Conservation (phyloP, 2,797 vertebrate genomes). For the Propithecus perrieri region DNA sequence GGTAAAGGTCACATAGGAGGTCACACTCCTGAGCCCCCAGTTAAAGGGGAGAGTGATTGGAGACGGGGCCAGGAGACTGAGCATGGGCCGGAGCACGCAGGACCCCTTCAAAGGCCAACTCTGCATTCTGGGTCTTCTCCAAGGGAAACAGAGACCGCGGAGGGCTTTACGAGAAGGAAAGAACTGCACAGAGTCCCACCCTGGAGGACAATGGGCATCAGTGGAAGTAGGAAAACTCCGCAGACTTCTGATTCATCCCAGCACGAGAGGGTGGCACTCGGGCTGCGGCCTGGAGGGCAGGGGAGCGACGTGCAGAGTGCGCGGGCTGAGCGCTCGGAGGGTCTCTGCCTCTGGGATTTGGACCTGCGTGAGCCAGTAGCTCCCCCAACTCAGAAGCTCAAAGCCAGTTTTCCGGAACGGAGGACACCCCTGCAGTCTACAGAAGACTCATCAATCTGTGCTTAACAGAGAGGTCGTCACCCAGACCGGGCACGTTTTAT, state of each 20-base stretch:
- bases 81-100: rapidly evolving
- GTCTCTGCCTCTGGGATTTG: no score
- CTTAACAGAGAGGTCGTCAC: no score
- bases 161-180: not conserved
- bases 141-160: no score
- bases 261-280: rapidly evolving
- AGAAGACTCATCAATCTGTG: not conserved
- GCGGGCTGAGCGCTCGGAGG: rapidly evolving
- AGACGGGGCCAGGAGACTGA: rapidly evolving
- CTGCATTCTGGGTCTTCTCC: not conserved
- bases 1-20: rapidly evolving
- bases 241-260: not conserved
- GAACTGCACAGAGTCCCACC: not conserved
- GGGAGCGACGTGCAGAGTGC: rapidly evolving
- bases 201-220: not conserved
- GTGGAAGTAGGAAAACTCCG: not conserved
- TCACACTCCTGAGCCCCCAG: not conserved
- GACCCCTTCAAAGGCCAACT: not conserved
- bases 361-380: rapidly evolving
- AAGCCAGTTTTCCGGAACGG: not conserved
- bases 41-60: no score
- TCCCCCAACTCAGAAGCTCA: not conserved
- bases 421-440: not conserved
- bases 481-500: rapidly evolving
- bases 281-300: not conserved